Evolutionary conservation across 2,113 vertebrate genomes (phyloP).

Genomic region (Monopterus albus): DNA sequence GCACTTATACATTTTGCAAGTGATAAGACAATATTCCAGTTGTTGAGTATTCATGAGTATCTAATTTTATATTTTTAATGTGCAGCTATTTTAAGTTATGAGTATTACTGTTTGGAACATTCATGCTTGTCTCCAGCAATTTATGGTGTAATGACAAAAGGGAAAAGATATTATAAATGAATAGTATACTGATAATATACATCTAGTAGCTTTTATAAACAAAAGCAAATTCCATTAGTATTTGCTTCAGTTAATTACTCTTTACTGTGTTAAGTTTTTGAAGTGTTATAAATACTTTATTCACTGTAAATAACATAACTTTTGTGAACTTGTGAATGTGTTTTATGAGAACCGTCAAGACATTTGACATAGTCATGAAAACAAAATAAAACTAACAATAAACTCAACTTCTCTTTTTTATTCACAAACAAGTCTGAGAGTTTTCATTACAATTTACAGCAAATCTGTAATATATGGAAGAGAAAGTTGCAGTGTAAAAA

Average conservation of each 20-base stretch:
- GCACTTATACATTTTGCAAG: constrained; percentile 47
- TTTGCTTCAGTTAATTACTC: constrained; percentile 66
- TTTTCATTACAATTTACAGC: constrained; percentile 55
- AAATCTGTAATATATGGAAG: constrained; percentile 41
- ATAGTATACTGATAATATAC: constrained; percentile 56
- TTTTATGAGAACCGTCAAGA: constrained; percentile 69
- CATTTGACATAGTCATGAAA: constrained; percentile 70
- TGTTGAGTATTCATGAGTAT: constrained; percentile 77
- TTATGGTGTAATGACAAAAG: constrained; percentile 68
- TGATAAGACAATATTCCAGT: constrained; percentile 60
- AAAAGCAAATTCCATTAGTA: constrained; percentile 62
- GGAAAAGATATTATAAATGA: constrained; percentile 60
- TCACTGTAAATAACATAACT: constrained; percentile 75
- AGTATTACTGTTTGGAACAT: constrained; percentile 71
- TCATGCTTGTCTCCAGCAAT: constrained; percentile 75
- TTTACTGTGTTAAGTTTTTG: constrained; percentile 72
- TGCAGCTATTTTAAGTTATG: constrained; percentile 78
- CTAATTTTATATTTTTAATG: constrained; percentile 74
- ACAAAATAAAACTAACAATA: constrained; percentile 76
- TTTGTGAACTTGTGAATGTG: constrained; percentile 83
- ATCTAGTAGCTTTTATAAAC: constrained; percentile 68
- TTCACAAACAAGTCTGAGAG: constrained; percentile 73
- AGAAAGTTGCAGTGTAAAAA: constrained; percentile 30
- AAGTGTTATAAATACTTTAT: constrained; percentile 76
- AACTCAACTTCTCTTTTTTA: constrained; percentile 74